These are phyloP conservation scores for Lutjanus campechanus DNA, from an alignment of 2,797 vertebrate genomes.

Conservation along the genomic window DNA sequence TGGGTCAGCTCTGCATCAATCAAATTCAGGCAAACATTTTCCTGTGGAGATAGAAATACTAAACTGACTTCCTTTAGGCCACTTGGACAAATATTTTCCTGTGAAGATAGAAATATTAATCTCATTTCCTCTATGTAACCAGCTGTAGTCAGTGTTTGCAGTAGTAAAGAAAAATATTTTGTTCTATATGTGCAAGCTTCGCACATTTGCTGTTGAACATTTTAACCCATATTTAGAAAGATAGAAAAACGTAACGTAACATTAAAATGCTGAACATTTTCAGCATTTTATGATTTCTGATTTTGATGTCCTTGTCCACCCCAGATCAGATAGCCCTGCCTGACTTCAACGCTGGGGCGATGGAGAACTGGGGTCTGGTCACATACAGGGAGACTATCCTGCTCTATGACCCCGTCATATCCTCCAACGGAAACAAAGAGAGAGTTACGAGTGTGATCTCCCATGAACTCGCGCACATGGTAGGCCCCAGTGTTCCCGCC, in stretches of 20 bases:
- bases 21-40: background rate
- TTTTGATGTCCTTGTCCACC: slow-evolving; percentile 10
- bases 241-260: background rate
- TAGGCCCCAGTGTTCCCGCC: slow-evolving; percentile 55
- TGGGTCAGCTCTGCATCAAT: slow-evolving; percentile 59
- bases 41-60: slow-evolving; percentile 1
- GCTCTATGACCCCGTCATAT: slow-evolving; percentile 79
- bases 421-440: slow-evolving; percentile 91
- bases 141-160: background rate
- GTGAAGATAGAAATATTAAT: no score
- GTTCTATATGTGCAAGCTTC: background rate
- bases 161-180: background rate
- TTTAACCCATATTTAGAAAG: background rate
- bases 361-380: slow-evolving; percentile 98
- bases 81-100: no score
- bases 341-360: slow-evolving; percentile 92
- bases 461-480: slow-evolving; percentile 95
- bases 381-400: slow-evolving; percentile 92
- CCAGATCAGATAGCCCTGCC: slow-evolving; percentile 93
- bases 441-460: slow-evolving; percentile 87
- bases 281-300: background rate
- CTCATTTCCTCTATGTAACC: no score
- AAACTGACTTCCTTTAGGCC: background rate
- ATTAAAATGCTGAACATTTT: background rate
- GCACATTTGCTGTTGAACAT: background rate